A percentile compares a stretch with the other conserved stretches of the same genome.
Conservation (phyloP, 2,888 invertebrate genomes). For the Bellardia pandia region DNA sequence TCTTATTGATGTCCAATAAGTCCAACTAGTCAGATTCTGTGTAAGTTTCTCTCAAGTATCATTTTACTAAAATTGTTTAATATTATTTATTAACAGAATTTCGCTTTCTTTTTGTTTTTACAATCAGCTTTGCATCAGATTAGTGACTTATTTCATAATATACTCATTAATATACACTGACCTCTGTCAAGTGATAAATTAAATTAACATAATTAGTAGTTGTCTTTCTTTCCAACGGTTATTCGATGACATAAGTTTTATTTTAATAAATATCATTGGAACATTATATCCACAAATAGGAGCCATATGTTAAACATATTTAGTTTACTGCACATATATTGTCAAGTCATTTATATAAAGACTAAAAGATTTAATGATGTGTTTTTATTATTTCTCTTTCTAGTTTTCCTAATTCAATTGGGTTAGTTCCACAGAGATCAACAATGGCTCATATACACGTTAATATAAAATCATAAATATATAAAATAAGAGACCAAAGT, state of each 20-base stretch:
- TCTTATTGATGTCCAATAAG: neutral
- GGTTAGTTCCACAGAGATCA: slow-evolving; percentile 10
- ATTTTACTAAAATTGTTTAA: neutral
- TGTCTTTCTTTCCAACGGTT: neutral
- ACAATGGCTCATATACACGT: neutral
- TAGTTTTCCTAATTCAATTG: slow-evolving; percentile 16
- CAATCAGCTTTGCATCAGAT: neutral
- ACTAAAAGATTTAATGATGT: neutral
- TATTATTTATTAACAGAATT: neutral
- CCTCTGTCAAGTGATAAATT: slow-evolving; percentile 33
- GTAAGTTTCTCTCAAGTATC: neutral
- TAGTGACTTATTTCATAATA: neutral
- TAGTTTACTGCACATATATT: neutral
- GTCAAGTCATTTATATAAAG: neutral
- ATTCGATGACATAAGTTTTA: slow-evolving; percentile 38
- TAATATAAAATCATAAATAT: neutral
- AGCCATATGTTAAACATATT: slow-evolving; percentile 39
- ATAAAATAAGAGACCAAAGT: neutral
- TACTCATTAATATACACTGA: neutral
- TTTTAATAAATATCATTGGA: slow-evolving; percentile 1
- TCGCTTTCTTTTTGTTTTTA: neutral
- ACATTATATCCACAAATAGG: neutral
- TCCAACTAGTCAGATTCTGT: neutral
- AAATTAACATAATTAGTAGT: slow-evolving; percentile 19
- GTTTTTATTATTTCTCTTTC: neutral